Evolutionary conservation across 1,140 invertebrate species (phyloP).

Genomic region (Drosophila busckii): DNA sequence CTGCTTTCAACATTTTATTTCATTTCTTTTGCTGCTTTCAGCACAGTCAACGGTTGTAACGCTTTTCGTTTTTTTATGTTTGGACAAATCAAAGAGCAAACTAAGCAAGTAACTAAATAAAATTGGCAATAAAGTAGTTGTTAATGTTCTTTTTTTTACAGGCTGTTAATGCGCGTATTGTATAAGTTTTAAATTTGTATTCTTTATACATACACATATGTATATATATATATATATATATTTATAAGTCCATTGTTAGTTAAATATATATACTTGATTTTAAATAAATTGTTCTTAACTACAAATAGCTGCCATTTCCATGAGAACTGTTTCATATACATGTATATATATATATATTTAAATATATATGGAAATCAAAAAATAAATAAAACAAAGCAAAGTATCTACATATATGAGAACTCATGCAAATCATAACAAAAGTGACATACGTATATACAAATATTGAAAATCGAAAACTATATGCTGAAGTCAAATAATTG

Average conservation of each 20-base stretch:
- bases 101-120: neutral
- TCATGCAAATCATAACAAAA: neutral
- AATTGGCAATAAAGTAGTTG: neutral
- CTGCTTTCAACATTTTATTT: constrained; percentile 3
- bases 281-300: constrained; percentile 78
- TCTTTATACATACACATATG: constrained; percentile 6
- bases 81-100: constrained; percentile 4
- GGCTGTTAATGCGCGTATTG: constrained; percentile 26
- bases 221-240: constrained; percentile 38
- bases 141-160: constrained; percentile 43
- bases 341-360: constrained; percentile 25
- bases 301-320: constrained; percentile 78
- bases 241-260: constrained; percentile 72
- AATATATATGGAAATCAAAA: constrained; percentile 15
- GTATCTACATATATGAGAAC: constrained; percentile 34
- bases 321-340: constrained; percentile 70
- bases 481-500: too few species aligned
- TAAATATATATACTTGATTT: constrained; percentile 65
- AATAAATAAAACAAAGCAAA: constrained; percentile 23
- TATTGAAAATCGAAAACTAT: too few species aligned
- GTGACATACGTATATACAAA: constrained; percentile 15
- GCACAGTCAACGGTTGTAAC: constrained; percentile 37
- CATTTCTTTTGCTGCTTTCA: constrained; percentile 6
- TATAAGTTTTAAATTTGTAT: constrained; percentile 24
- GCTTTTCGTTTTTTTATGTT: constrained; percentile 16